Base-by-base conservation (phyloP, 2,888 invertebrate genomes). In the Nemotelus pantherinus region DNA sequence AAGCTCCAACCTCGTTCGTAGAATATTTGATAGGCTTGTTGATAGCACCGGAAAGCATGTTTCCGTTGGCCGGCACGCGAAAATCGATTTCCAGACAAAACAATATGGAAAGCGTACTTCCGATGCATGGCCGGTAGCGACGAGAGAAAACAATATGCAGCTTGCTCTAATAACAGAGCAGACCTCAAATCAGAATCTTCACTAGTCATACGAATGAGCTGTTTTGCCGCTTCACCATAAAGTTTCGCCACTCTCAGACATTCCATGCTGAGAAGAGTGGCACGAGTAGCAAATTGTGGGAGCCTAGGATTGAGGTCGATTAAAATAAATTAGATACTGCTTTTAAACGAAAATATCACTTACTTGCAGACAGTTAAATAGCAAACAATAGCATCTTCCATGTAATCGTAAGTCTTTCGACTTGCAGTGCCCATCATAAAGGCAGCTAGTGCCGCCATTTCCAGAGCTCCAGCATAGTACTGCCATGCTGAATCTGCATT, bases 101-200 rank as follows among this genome's bases (percentile, higher is more conserved):
- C 97, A 90, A 97, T 94, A 84, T 99, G 97, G 87, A 99, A 97
- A 25, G 98, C 95, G 86, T 96, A 98, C 87, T 98, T 98, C 75
- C 98, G 90, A 81, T 94, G 91, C 93, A 96, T 94, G 25, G 90
- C 89, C 6, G 89, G 89, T 63, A 89, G 87, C 3, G 87, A 85
- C 3, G 88, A 89, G 55, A 97, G 88, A 85, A 96, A 99, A 85
- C 97, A 96, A 84, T 97, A 94, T 0, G 98, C 94, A 0, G 98
- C 98, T 86, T 98, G 98, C 86, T 99, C 99, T 70, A 99, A 88
- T 76, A 99, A 88, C 84, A 99, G 89, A 5, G 98, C 99, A 81
- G 97, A 97, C 77, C 97, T 91, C 77, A 99, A 88, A 88, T 99
- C 98, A n/a, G 97, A 96, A 86, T 99, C 98, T 88, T 98, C 98